Evolutionary conservation across 2,797 vertebrate genomes (phyloP).

Genomic region (Notolepis coatsorum): DNA sequence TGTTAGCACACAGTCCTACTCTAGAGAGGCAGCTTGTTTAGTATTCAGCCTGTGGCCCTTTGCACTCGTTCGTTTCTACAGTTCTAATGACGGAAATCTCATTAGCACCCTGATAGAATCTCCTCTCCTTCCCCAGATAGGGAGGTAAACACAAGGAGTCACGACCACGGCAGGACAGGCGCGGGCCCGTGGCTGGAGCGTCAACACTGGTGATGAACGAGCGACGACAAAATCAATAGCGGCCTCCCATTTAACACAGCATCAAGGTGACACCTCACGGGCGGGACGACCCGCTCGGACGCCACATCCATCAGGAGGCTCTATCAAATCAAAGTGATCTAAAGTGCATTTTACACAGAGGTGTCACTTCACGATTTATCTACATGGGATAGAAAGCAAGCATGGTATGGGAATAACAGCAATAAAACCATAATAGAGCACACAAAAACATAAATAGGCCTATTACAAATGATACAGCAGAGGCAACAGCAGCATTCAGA

Average conservation of each 20-base stretch:
- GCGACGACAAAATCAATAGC: slow-evolving; percentile 36
- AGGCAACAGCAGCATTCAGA: too few relatives aligned
- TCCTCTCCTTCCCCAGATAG: slow-evolving; percentile 36
- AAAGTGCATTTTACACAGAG: neutral
- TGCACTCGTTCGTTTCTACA: slow-evolving; percentile 35
- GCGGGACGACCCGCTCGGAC: neutral
- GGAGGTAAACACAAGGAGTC: slow-evolving; percentile 46
- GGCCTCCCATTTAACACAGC: slow-evolving; percentile 1
- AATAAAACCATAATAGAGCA: too few relatives aligned
- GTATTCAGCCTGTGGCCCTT: slow-evolving; percentile 43
- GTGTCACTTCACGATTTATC: neutral
- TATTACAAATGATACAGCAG: too few relatives aligned
- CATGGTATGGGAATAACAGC: too few relatives aligned
- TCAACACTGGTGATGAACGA: slow-evolving; percentile 51
- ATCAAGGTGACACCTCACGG: neutral
- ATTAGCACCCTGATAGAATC: slow-evolving; percentile 41
- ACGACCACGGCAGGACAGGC: slow-evolving; percentile 29
- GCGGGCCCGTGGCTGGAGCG: slow-evolving; percentile 1
- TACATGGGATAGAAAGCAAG: too few relatives aligned
- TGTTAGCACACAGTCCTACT: neutral
- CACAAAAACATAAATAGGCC: too few relatives aligned
- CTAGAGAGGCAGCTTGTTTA: slow-evolving; percentile 33
- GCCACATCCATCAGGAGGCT: neutral
- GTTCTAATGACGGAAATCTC: slow-evolving; percentile 48
- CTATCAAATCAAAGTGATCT: too few relatives aligned